Percentiles rank a stretch among this genome's conserved stretches.
These are phyloP conservation scores for Rhea americana DNA, from an alignment of 2,113 vertebrate species.

Conservation along the genomic window DNA sequence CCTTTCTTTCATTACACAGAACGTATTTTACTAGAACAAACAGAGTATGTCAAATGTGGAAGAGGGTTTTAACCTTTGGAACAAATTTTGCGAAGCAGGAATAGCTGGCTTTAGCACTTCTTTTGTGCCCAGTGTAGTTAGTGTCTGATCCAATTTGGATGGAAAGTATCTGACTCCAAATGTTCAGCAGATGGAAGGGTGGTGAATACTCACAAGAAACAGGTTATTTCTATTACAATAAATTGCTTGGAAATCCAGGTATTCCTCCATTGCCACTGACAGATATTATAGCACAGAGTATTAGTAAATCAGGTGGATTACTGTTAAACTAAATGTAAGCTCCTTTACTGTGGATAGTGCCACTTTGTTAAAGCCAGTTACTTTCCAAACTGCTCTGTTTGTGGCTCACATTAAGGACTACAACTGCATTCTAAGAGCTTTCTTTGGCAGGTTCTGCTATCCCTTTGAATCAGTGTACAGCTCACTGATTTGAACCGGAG, in stretches of 20 bases:
- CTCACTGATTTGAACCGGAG: neutral
- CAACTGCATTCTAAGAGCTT: neutral
- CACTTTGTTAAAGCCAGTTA: neutral
- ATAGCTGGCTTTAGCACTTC: neutral
- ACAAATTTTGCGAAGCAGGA: neutral
- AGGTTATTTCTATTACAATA: slow-evolving; percentile 31
- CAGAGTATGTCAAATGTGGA: neutral
- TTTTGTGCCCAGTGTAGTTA: slow-evolving; percentile 7
- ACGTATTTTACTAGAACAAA: neutral
- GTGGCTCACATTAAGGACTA: accelerated
- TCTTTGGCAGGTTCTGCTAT: neutral
- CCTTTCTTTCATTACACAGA: neutral
- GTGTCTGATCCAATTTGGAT: slow-evolving; percentile 20
- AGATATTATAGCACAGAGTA: neutral
- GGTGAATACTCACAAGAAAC: slow-evolving; percentile 43
- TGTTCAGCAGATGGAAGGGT: slow-evolving; percentile 45
- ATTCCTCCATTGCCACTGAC: neutral
- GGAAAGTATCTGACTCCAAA: slow-evolving; percentile 1
- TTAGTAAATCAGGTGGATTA: neutral
- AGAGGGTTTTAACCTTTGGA: neutral
- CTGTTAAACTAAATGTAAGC: neutral
- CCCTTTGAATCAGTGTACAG: neutral
- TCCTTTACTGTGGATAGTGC: neutral
- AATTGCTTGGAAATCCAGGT: slow-evolving; percentile 23
- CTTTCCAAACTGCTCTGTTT: neutral